Percentiles rank a stretch among this genome's conserved stretches.
phyloP scores from a whole-genome alignment of 2,113 vertebrate genomes.

The Centropus unirufus region DNA sequence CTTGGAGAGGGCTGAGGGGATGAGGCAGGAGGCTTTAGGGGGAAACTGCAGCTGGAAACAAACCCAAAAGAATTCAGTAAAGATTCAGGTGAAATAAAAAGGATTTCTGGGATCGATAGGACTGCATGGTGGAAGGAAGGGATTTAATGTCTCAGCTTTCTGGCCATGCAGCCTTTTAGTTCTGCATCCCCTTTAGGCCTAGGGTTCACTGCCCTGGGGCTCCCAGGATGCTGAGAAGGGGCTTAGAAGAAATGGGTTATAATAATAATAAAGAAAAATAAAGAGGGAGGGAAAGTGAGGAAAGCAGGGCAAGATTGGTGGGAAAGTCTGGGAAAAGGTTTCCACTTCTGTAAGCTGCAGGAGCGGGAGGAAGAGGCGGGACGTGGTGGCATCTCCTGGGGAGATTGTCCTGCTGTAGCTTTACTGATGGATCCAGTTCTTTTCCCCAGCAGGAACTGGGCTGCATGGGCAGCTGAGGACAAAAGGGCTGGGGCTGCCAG shows the following conservation, averaged over 20 bases:
- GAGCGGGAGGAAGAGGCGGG: neutral
- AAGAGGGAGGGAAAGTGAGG: neutral
- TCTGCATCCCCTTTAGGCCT: neutral
- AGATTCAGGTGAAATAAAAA: neutral
- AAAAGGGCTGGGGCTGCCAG: neutral
- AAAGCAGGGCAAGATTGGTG: neutral
- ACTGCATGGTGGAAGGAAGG: neutral
- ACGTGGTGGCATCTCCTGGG: rapidly evolving
- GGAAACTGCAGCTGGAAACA: neutral
- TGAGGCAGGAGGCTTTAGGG: neutral
- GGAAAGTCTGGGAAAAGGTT: neutral
- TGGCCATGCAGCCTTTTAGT: neutral
- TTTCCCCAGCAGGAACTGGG: neutral
- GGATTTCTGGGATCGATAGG: neutral
- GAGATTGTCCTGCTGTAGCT: neutral
- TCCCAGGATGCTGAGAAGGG: neutral
- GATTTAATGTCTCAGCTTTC: neutral
- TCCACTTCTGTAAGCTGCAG: neutral
- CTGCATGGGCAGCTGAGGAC: neutral
- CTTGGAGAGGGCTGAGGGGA: neutral
- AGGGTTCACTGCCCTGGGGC: neutral
- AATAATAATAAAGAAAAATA: too few species aligned
- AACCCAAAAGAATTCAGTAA: neutral
- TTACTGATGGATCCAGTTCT: neutral
- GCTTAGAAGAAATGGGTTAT: neutral